Conservation (phyloP, 1,140 invertebrate genomes). For the Drosophila ananassae region DNA sequence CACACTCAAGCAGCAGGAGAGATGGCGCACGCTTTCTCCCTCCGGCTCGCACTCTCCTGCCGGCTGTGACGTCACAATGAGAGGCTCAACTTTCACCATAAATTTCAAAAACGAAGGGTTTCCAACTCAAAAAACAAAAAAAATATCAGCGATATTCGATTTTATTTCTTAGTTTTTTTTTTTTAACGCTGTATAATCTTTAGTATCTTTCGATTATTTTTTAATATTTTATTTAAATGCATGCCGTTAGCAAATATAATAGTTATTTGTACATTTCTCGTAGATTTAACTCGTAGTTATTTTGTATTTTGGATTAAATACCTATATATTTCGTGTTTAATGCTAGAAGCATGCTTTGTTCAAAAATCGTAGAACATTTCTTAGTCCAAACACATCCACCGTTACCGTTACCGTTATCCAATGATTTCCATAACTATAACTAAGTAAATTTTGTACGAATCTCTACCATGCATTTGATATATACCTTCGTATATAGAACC, state of each 20-base stretch:
- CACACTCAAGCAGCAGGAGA: conserved; percentile 10
- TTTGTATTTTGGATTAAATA: conserved; percentile 36
- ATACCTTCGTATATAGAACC: conserved; percentile 12
- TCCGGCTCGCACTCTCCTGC: conserved; percentile 11
- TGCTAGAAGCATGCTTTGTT: conserved; percentile 35
- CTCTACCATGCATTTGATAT: conserved; percentile 3
- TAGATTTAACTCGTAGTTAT: conserved; percentile 27
- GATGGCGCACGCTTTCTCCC: conserved; percentile 7
- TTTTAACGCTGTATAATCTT: conserved; percentile 17
- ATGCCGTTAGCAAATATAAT: conserved; percentile 15
- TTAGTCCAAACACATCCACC: conserved; percentile 42
- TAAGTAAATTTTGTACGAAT: conserved; percentile 6
- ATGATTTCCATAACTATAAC: conserved; percentile 39
- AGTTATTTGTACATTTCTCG: conserved; percentile 19
- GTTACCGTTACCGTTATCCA: conserved; percentile 39
- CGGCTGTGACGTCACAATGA: conserved; percentile 28
- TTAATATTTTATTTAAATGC: conserved; percentile 26
- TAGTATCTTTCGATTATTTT: conserved; percentile 10
- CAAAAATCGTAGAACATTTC: conserved; percentile 40
- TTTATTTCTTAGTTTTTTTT: conserved; percentile 18
- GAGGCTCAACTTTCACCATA: conserved; percentile 28
- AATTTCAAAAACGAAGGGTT: conserved; percentile 8
- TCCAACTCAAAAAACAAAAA: background rate
- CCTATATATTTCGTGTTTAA: background rate
- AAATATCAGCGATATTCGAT: conserved; percentile 14